phyloP scores from a whole-genome alignment of 2,888 invertebrate species.

The Agapetus fuscipes region DNA sequence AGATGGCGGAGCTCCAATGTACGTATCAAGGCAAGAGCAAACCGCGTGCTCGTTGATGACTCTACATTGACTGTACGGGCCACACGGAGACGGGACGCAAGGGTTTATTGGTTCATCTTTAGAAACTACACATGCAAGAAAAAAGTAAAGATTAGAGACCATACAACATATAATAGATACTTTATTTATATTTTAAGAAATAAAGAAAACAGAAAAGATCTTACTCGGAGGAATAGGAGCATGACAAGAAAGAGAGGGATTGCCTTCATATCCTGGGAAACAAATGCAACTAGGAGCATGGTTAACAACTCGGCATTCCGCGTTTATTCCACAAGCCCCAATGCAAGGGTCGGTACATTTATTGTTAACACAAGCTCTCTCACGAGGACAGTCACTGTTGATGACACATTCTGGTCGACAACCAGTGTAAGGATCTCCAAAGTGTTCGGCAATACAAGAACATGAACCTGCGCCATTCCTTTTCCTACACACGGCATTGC shows the following conservation, averaged over 20 bases:
- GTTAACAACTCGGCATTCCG: conserved; percentile 70
- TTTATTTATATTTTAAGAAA: neutral
- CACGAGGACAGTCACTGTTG: conserved; percentile 69
- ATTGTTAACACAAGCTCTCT: conserved; percentile 72
- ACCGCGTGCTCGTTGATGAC: conserved; percentile 63
- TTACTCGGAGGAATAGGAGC: conserved; percentile 23
- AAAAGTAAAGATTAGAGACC: conserved; percentile 3
- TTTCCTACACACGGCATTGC: conserved; percentile 76
- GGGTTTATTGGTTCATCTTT: conserved; percentile 46
- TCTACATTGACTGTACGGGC: conserved; percentile 67
- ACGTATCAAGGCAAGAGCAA: conserved; percentile 68
- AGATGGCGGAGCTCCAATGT: conserved; percentile 65
- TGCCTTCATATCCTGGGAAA: conserved; percentile 66
- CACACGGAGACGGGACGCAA: conserved; percentile 67
- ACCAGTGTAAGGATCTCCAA: conserved; percentile 78
- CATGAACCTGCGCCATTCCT: conserved; percentile 77
- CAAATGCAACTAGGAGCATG: conserved; percentile 77
- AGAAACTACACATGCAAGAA: conserved; percentile 28
- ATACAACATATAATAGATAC: conserved; percentile 1
- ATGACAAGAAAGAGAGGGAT: conserved; percentile 54
- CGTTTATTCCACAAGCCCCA: conserved; percentile 71
- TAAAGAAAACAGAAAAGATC: conserved; percentile 11
- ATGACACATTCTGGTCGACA: conserved; percentile 80
- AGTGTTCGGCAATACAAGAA: conserved; percentile 69
- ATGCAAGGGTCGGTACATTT: conserved; percentile 80